Conservation (phyloP, 2,113 vertebrate genomes). For the Perccottus glenii region DNA sequence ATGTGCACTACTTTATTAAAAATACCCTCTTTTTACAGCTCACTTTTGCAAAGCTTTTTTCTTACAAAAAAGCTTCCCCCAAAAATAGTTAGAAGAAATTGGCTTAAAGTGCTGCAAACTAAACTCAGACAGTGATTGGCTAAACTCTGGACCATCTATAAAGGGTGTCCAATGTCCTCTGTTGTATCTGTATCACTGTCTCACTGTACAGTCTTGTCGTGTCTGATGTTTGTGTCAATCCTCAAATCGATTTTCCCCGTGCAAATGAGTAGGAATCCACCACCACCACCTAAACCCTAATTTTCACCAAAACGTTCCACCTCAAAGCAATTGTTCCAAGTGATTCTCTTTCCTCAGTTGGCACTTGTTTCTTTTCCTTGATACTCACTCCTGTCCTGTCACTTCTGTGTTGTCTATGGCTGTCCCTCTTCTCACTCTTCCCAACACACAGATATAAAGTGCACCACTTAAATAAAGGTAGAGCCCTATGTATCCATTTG, state of each 20-base stretch:
- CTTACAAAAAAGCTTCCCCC: conserved; percentile 68
- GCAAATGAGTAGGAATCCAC: conserved; percentile 50
- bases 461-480: conserved; percentile 64
- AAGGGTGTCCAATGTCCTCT: conserved; percentile 82
- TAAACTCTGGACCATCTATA: conserved; percentile 81
- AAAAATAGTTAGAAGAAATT: conserved; percentile 28
- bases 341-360: conserved; percentile 66
- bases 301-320: conserved; percentile 37
- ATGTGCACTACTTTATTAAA: conserved; percentile 75
- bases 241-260: conserved; percentile 24
- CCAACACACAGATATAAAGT: conserved; percentile 43
- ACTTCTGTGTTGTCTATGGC: conserved; percentile 60
- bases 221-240: conserved; percentile 52
- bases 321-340: conserved; percentile 42
- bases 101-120: conserved; percentile 52
- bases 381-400: conserved; percentile 52
- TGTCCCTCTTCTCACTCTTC: conserved; percentile 58
- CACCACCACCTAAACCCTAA: conserved; percentile 32
- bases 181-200: conserved; percentile 65
- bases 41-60: conserved; percentile 65
- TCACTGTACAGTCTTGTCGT: conserved; percentile 61
- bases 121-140: conserved; percentile 72
- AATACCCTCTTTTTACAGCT: conserved; percentile 74
- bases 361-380: conserved; percentile 61
- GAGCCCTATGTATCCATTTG: conserved; percentile 72